Base-by-base conservation (phyloP, 2,888 invertebrate species). In the Salpingus planirostris region DNA sequence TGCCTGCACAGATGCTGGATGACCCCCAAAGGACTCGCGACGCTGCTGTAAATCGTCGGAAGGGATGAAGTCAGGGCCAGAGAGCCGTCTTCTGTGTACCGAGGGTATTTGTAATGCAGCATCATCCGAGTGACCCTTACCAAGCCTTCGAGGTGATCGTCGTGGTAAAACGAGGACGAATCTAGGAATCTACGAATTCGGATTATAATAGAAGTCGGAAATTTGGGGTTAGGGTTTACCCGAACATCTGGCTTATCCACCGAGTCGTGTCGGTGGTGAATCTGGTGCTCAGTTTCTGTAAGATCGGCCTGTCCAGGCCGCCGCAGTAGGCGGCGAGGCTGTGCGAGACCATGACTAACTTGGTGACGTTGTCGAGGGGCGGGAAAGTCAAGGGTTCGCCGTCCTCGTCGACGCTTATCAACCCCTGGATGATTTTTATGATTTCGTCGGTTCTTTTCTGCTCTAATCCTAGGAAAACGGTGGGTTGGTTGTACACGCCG, bases 201-300 rank as follows among this genome's bases (percentile, higher is more conserved):
- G n/a, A n/a, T n/a, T n/a, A 18, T 18, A 8, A 18, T 18, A 18
- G 8, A 18, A 8, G 18, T 18, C 8, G 18, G 5, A 6, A 18
- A 8, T 18, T 18, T 18, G 8, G 27, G 29, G 3, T 27, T 27
- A 44, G 60, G 56, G 59, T n/a, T n/a, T n/a, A 83, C 84, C 81
- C 81, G 67, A 90, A 90, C 55, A 92, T 73, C 54, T 87, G 80
- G 30, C 86, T 78, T 52, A 92, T 69, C 92, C 92, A 92, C 45
- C 86, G 68, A 3, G 87, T 85, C 1, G 88, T 86, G 56, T 92
- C 92, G 15, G 81, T 80, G 1, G 85, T 81, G 45, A 93, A 76
- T 50, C 85, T 79, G 22, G 80, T 78, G 23, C 87, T 83, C 11
- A 93, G 71, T 49, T 83, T 77, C 33, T 85, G 78, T 31, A 91